A percentile compares a stretch with the other conserved stretches of the same genome.
Evolutionary conservation across 2,113 vertebrate species (phyloP).

Genomic region (Picathartes gymnocephalus): DNA sequence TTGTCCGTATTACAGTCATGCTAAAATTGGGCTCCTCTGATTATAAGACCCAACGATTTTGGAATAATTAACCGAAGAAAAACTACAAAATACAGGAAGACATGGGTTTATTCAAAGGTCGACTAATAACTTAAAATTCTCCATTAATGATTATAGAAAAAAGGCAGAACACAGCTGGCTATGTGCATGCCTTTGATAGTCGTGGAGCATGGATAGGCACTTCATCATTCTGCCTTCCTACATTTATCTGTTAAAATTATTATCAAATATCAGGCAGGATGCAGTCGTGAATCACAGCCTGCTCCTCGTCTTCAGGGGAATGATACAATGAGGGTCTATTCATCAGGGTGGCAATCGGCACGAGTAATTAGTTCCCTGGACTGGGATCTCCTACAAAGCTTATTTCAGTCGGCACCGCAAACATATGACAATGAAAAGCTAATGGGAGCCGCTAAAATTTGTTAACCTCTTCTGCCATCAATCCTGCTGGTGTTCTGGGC

Average conservation of each 20-base stretch:
- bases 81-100: conserved; percentile 9
- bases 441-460: conserved; percentile 85
- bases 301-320: conserved; percentile 78
- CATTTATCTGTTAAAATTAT: conserved; percentile 98
- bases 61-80: not conserved
- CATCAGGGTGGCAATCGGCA: conserved; percentile 85
- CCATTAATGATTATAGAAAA: conserved; percentile 38
- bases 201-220: conserved; percentile 79
- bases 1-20: not conserved
- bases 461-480: conserved; percentile 80
- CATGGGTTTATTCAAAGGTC: conserved; percentile 41
- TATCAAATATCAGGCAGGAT: conserved; percentile 88
- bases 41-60: not conserved
- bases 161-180: conserved; percentile 76
- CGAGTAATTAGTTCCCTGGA: conserved; percentile 92
- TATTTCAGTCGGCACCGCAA: conserved; percentile 78
- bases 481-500: conserved; percentile 73
- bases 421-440: conserved; percentile 83
- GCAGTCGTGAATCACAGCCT: conserved; percentile 82
- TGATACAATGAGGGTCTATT: conserved; percentile 90
- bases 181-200: conserved; percentile 85
- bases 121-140: conserved; percentile 71
- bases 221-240: conserved; percentile 94
- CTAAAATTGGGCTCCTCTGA: not conserved
- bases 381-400: conserved; percentile 81